Base-by-base conservation (phyloP, 2,113 vertebrate genomes). In the Orcinus orca region DNA sequence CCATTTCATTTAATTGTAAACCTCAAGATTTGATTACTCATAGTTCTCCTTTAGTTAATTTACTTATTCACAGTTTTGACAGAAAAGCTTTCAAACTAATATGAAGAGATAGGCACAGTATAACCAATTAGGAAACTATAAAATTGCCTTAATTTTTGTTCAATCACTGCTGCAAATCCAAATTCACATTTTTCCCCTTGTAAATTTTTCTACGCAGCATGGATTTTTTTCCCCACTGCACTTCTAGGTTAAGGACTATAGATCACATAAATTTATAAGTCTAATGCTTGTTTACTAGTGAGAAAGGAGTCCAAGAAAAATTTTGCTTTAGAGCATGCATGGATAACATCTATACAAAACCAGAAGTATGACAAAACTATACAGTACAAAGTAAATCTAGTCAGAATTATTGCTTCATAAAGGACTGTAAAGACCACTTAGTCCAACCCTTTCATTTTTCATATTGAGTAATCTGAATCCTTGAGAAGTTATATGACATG, bases 11-110 rank as follows among this genome's bases (percentile, higher is more conserved):
- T 98, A 98, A 98, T 98, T 98, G 86, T 96, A 98, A 95, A 97
- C 96, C 96, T 98, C 95, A 95, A 92, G 95, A 98, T 98, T 98
- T 98, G 97, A 98, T 98, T 98, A 98, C 93, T 98, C 92, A 90
- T 97, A 96, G 97, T 91, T 98, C 90, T 95, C 85, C 81, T 98
- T 98, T 97, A 95, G 96, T 98, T 98, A 98, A 98, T 98, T 98
- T 98, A 97, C 95, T 98, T 97, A 95, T 98, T 98, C 97, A 89
- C 89, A 96, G 93, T 98, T 98, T 98, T 98, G 97, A 98, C 98
- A 98, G 95, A 96, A 98, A 97, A 97, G 94, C 96, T 97, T 98
- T 97, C 97, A 96, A 97, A 97, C 50, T 98, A 98, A 98, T 98
- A 87, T 29, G 97, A 96, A 98, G 21, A 95, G 95, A 98, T 96